Conservation (phyloP, 2,797 vertebrate species). For the Siniperca undulata region DNA sequence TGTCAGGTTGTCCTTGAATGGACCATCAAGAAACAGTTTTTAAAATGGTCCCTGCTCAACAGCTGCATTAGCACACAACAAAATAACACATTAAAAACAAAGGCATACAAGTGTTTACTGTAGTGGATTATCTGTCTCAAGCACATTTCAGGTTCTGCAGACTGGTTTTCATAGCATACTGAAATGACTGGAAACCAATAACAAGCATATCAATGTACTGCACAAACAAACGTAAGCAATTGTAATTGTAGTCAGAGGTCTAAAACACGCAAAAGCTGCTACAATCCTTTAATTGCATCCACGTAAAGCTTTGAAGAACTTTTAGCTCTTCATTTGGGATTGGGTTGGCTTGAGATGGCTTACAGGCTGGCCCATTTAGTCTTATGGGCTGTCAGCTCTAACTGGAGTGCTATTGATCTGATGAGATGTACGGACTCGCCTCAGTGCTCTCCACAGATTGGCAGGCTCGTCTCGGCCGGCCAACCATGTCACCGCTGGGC, state of each 20-base stretch:
- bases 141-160: background rate
- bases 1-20: conserved; percentile 11
- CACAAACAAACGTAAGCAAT: background rate
- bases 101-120: background rate
- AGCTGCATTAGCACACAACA: background rate
- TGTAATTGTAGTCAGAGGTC: conserved; percentile 16
- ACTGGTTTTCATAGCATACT: background rate
- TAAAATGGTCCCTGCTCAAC: background rate
- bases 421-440: conserved; percentile 42
- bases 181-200: conserved; percentile 2
- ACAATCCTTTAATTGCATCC: background rate
- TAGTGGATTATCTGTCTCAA: background rate
- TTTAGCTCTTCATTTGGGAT: conserved; percentile 25
- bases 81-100: background rate
- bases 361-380: conserved; percentile 37
- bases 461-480: conserved; percentile 26
- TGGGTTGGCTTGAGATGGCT: conserved; percentile 23
- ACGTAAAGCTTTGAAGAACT: background rate
- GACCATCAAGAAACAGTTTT: conserved; percentile 24
- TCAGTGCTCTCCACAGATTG: conserved; percentile 55
- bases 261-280: conserved; percentile 15
- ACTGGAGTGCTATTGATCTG: conserved; percentile 49
- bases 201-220: background rate
- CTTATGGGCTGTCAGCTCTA: conserved; percentile 44
- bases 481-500: conserved; percentile 32